Evolutionary conservation across 2,797 vertebrate genomes (phyloP), one percentile per base, ranked within the genome.

Genomic region (Sebastes steindachneri): DNA sequence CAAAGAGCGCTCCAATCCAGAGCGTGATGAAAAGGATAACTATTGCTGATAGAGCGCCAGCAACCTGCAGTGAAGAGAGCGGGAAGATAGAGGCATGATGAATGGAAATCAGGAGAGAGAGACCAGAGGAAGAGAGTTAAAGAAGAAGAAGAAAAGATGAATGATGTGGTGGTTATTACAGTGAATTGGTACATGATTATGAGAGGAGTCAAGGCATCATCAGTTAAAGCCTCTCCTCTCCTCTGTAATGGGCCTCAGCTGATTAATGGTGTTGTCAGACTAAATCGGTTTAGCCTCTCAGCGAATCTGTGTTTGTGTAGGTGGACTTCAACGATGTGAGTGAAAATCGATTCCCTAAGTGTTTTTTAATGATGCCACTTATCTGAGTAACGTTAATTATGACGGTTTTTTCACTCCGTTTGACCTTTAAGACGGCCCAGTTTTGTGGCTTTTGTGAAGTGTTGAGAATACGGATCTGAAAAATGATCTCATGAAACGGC

Each of bases 1-100:
- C 92, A 93, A 99, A 99, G 65, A 99, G 96, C 57, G 92, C 80
- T 53, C 98, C 98, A 0, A 99, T 96, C 94, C 97, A 98, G 79
- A 99, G 63, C 1, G 97, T 96, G 86, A 98, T 97, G 82, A 97
- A 86, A 73, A 99, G 96, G 81, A 99, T 97, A 70, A 99, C 94
- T 58, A 98, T 14, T 4, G 96, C 97, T 37, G 98, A 96, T 0
- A 99, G 11, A 21, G 96, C 97, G 3, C 97, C 95, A 0, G 98
- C 97, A 37, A 99, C 92, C 98, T 99, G 65, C 64, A 64, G 79
- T 1, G 53, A 90, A 23, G 26, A 65, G 72, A 65, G 8, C 26
- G 57, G 15, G 55, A 45, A 21, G 80, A 68, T 45, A 81, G 72
- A 58, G 45, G 17, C 12, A 57, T 2, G 55, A 85, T 80, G 64